Percentiles rank a stretch among this genome's conserved stretches.
Evolutionary conservation across 2,888 invertebrate species (phyloP).

Genomic region (Phymatocera aterrima): DNA sequence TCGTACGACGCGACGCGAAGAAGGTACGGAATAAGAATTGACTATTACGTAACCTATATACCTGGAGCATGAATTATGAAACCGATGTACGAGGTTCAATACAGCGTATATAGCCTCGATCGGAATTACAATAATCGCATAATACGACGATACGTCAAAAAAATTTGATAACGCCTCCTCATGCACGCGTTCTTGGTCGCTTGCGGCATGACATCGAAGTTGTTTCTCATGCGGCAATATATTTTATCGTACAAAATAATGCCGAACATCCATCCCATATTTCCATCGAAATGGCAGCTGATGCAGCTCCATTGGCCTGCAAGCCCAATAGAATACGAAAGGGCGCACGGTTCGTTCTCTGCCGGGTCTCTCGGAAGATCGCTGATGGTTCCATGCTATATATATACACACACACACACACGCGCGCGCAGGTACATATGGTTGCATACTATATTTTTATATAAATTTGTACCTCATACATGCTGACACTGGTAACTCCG

Average conservation of each 20-base stretch:
- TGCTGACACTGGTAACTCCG: too few species aligned
- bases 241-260: slow-evolving; percentile 72
- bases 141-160: slow-evolving; percentile 40
- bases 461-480: too few species aligned
- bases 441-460: background rate
- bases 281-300: slow-evolving; percentile 72
- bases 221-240: slow-evolving; percentile 62
- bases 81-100: too few species aligned
- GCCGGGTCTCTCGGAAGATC: background rate
- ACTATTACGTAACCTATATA: too few species aligned
- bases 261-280: slow-evolving; percentile 71
- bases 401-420: background rate
- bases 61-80: too few species aligned
- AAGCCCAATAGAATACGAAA: background rate
- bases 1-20: too few species aligned
- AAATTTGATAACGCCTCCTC: slow-evolving; percentile 43
- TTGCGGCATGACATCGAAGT: background rate
- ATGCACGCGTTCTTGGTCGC: slow-evolving; percentile 39
- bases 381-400: too few species aligned
- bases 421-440: background rate
- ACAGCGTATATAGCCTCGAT: too few species aligned
- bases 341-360: background rate
- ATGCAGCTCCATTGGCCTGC: slow-evolving; percentile 64
- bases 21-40: too few species aligned
- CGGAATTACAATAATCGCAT: slow-evolving; percentile 1